Percentiles rank a stretch among this genome's conserved stretches.
Conservation (phyloP, 1,140 invertebrate genomes). For the Danaus melanippus region DNA sequence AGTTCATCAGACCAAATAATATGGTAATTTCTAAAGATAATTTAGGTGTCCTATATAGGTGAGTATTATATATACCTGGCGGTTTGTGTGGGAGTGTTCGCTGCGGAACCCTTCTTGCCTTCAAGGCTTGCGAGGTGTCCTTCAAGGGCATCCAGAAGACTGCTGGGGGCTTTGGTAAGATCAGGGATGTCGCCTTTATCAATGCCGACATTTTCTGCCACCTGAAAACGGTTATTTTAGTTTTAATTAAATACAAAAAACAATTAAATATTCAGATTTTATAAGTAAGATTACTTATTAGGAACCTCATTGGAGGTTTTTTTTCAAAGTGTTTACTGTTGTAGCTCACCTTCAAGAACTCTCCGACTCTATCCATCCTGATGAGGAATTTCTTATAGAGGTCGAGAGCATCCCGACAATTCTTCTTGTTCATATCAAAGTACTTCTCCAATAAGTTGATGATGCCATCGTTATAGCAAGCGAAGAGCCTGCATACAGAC, state of each 20-base stretch:
- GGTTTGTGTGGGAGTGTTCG: constrained; percentile 87
- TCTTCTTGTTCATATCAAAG: constrained; percentile 99
- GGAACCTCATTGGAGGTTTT: no score
- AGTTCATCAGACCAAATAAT: no score
- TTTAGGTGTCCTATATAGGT: no score
- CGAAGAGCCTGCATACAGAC: constrained; percentile 81
- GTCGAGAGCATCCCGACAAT: constrained; percentile 96
- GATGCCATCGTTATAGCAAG: constrained; percentile 99
- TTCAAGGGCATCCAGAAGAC: constrained; percentile 96
- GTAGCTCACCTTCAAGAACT: constrained; percentile 90
- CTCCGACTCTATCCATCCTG: constrained; percentile 97
- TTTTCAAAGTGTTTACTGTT: no score
- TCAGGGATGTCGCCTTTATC: constrained; percentile 99
- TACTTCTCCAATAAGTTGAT: constrained; percentile 99
- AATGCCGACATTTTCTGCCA: constrained; percentile 93
- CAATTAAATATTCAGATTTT: no score
- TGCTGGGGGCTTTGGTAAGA: constrained; percentile 98
- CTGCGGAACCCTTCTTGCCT: constrained; percentile 90
- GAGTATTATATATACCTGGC: constrained; percentile 75
- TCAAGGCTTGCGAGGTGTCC: constrained; percentile 95
- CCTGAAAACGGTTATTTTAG: constrained; percentile 34
- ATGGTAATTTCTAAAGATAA: no score
- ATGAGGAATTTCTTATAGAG: constrained; percentile 99
- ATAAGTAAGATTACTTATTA: no score
- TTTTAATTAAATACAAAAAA: no score